These are phyloP conservation scores for Tachina fera DNA, from an alignment of 2,888 invertebrate species.

Conservation along the genomic window DNA sequence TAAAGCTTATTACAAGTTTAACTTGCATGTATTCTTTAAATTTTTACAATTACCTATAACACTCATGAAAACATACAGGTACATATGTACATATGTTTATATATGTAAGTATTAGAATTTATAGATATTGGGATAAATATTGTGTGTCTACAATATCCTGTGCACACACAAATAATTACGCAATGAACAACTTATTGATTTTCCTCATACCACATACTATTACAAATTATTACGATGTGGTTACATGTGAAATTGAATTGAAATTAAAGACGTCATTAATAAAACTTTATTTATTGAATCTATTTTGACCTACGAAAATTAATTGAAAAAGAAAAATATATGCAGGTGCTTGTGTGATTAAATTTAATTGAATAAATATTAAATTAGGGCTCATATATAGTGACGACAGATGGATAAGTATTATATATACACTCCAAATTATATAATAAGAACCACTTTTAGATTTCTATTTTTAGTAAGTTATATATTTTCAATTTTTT, in stretches of 20 bases:
- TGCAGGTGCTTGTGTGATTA: constrained; percentile 33
- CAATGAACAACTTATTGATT: constrained; percentile 58
- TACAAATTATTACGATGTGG: neutral
- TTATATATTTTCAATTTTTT: too few species aligned
- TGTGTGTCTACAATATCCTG: neutral
- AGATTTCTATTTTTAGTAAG: too few species aligned
- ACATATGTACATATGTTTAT: neutral
- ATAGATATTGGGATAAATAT: neutral
- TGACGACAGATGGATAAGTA: neutral
- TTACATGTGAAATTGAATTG: constrained; percentile 1
- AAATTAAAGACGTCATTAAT: constrained; percentile 47
- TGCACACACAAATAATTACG: constrained; percentile 9
- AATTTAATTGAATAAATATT: constrained; percentile 41
- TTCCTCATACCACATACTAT: neutral
- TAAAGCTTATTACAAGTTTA: too few species aligned
- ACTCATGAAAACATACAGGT: neutral
- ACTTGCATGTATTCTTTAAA: neutral
- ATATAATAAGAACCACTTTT: too few species aligned
- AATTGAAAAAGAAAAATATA: constrained; percentile 5
- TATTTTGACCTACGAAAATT: constrained; percentile 20
- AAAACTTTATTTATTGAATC: neutral
- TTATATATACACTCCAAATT: too few species aligned
- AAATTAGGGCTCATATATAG: constrained; percentile 20
- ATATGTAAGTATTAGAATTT: neutral
- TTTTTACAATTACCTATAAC: neutral